Percentiles rank a stretch among this genome's conserved stretches.
Conservation (phyloP, 2,888 invertebrate species). For the Cremastobaeus sp. region DNA sequence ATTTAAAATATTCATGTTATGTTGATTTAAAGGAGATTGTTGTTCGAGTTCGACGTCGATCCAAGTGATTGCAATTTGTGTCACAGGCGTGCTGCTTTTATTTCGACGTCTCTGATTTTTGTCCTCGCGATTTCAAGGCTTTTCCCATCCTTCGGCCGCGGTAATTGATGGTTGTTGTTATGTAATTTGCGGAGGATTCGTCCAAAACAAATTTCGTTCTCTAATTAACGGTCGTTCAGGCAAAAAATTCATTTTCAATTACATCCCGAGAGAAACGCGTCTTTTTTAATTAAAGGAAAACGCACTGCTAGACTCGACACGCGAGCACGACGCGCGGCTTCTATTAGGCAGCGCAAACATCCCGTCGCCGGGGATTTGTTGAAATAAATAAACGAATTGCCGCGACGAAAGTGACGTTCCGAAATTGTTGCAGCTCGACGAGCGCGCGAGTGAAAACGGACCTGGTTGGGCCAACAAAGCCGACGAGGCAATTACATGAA, state of each 20-base stretch:
- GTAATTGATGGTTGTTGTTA: conserved; percentile 43
- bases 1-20: conserved; percentile 50
- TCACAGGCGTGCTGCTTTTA: conserved; percentile 27
- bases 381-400: too few species aligned
- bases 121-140: conserved; percentile 28
- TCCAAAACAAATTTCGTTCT: conserved; percentile 28
- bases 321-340: conserved; percentile 37
- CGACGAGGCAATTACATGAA: too few species aligned
- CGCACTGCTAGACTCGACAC: neutral
- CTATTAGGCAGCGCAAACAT: too few species aligned
- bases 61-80: conserved; percentile 29
- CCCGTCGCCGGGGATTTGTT: too few species aligned
- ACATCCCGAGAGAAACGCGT: conserved; percentile 3
- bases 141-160: conserved; percentile 8
- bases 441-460: too few species aligned
- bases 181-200: conserved; percentile 31
- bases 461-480: too few species aligned
- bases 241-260: conserved; percentile 37
- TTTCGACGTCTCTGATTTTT: conserved; percentile 36
- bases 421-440: too few species aligned
- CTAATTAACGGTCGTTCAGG: conserved; percentile 24
- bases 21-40: conserved; percentile 45
- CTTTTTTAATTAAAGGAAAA: conserved; percentile 39
- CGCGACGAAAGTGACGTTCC: too few species aligned
- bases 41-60: neutral